A percentile compares a stretch with the other conserved stretches of the same genome.
Conservation (phyloP, 23 tunicate species). For the Halocynthia aurantium region DNA sequence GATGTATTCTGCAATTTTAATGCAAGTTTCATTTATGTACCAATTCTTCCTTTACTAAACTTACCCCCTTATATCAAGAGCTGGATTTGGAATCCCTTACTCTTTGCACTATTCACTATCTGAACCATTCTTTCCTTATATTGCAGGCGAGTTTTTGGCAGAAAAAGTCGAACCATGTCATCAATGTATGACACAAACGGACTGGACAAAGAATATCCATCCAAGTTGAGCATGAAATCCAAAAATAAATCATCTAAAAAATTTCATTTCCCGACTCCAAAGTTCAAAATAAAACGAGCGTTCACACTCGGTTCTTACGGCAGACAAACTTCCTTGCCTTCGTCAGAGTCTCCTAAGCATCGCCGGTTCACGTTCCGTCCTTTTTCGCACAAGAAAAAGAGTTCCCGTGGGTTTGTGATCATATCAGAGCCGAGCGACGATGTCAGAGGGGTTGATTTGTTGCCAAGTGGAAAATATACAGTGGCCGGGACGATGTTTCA, state of each 20-base stretch:
- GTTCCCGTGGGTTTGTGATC: slow-evolving; percentile 10
- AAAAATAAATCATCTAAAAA: not conserved
- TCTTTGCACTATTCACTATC: no score
- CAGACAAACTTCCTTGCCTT: slow-evolving; percentile 13
- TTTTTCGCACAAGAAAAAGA: slow-evolving; percentile 1
- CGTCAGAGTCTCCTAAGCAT: not conserved
- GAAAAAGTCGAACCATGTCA: not conserved
- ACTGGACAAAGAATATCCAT: not conserved
- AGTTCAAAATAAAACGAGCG: slow-evolving; percentile 2
- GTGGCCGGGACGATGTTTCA: slow-evolving; percentile 26
- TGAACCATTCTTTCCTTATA: no score
- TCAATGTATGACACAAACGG: slow-evolving; percentile 21
- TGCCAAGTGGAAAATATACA: slow-evolving; percentile 22
- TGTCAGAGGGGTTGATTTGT: slow-evolving; percentile 21
- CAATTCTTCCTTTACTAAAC: no score
- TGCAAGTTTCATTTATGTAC: no score
- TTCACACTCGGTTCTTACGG: slow-evolving; percentile 6
- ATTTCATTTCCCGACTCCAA: slow-evolving; percentile 16
- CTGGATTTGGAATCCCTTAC: no score
- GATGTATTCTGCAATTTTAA: no score
- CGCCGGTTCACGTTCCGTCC: slow-evolving; percentile 7
- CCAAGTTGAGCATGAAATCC: not conserved
- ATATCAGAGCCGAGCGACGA: slow-evolving; percentile 29
- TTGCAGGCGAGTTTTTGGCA: slow-evolving; percentile 19
- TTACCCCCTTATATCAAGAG: no score